These are phyloP conservation scores for rat (Rattus norvegicus) DNA, from an alignment of 2,113 vertebrate genomes.

Conservation along the genomic window GRCr8 NC_086029.1:76874001-76874500, in stretches of 20 bases:
- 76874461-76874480: not conserved
- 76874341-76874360: not conserved
- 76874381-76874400: not conserved
- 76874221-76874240: not conserved
- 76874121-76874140: not conserved
- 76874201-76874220: not conserved
- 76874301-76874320: not conserved
- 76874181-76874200: not conserved
- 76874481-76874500: not conserved
- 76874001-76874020: not conserved
- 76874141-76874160: not conserved
- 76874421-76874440: not conserved
- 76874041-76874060: not conserved
- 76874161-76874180: not conserved
- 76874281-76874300: not conserved
- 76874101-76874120: not conserved
- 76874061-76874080: not conserved
- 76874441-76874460: not conserved
- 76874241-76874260: not conserved
- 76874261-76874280: not conserved
- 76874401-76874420: not conserved
- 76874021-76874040: not conserved
- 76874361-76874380: not conserved
- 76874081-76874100: not conserved
- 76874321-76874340: not conserved